A percentile compares a stretch with the other conserved stretches of the same genome.
phyloP scores from a whole-genome alignment of 2,888 invertebrate species.

The Brachyptera risi region DNA sequence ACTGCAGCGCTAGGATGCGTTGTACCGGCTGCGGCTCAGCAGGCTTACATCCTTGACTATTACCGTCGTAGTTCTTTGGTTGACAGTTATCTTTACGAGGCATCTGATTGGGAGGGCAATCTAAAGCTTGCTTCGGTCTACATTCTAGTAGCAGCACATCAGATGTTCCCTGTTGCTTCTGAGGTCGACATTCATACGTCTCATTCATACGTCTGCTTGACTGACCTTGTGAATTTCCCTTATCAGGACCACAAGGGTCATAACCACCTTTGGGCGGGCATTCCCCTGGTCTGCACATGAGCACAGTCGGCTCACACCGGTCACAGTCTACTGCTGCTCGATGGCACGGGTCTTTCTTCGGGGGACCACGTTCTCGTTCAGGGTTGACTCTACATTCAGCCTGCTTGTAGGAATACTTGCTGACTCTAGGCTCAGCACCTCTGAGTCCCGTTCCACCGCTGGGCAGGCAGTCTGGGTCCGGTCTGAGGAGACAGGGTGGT shows the following conservation, averaged over 20 bases:
- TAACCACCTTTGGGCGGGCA: too few relatives aligned
- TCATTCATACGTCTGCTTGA: too few relatives aligned
- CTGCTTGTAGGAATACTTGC: background rate
- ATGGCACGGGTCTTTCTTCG: background rate
- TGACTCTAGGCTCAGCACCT: background rate
- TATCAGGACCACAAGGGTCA: background rate
- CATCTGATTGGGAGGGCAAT: too few relatives aligned
- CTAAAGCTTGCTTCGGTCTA: too few relatives aligned
- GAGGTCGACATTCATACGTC: too few relatives aligned
- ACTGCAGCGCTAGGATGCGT: background rate
- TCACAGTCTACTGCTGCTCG: background rate
- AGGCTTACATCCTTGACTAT: too few relatives aligned
- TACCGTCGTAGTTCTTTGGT: too few relatives aligned
- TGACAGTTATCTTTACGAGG: background rate
- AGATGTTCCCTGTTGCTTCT: too few relatives aligned
- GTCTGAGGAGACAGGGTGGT: constrained; percentile 51
- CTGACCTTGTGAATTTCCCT: too few relatives aligned
- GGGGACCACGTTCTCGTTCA: background rate
- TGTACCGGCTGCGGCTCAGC: background rate
- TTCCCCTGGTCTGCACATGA: background rate
- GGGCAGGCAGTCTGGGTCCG: constrained; percentile 49
- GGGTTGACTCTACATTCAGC: background rate
- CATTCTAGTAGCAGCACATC: too few relatives aligned
- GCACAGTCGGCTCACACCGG: background rate
- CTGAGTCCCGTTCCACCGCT: background rate